Evolutionary conservation across 35 echinoderm and acorn worm species (phyloP).

Genomic region (Ophiothrix spiculata): DNA sequence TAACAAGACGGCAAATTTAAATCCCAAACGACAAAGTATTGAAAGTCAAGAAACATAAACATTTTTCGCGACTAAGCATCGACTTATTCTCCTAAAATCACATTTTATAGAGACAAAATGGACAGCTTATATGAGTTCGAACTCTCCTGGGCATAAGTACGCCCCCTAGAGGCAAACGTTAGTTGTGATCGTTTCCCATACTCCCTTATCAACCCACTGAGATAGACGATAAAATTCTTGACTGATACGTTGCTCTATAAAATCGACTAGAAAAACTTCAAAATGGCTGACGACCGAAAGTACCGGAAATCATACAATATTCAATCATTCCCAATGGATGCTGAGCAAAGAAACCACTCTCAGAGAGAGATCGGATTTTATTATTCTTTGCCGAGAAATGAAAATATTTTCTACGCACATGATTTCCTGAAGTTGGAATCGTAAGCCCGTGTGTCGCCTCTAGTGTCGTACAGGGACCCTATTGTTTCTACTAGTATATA

Average conservation of each 20-base stretch:
- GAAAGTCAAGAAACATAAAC: constrained; percentile 4
- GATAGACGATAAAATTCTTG: background rate
- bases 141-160: background rate
- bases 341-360: constrained; percentile 11
- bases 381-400: constrained; percentile 7
- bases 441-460: background rate
- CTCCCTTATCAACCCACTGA: background rate
- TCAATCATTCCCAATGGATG: background rate
- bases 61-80: background rate
- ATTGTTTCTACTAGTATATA: constrained; percentile 1
- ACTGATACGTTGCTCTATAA: background rate
- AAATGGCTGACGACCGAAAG: background rate
- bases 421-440: background rate
- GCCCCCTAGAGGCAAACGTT: background rate
- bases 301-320: constrained; percentile 7
- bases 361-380: constrained; percentile 3
- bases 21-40: background rate
- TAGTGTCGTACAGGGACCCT: background rate
- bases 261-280: constrained; percentile 7
- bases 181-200: background rate
- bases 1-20: background rate
- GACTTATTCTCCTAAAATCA: background rate
- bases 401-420: constrained; percentile 9
- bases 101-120: background rate
- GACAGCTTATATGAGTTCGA: background rate